Percentiles rank a stretch among this genome's conserved stretches.
Conservation (phyloP, 2,113 vertebrate species). For the Oryzias curvinotus region DNA sequence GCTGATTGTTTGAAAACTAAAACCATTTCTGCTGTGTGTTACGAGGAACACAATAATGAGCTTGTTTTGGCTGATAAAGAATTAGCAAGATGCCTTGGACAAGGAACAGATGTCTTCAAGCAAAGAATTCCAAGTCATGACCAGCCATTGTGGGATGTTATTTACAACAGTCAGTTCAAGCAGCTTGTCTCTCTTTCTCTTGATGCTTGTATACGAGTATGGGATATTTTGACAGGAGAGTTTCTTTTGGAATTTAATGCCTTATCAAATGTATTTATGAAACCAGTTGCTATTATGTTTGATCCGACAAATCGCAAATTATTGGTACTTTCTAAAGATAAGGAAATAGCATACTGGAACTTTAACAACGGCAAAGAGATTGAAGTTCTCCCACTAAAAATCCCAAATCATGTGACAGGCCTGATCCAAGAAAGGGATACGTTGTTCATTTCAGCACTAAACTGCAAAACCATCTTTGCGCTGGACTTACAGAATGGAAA, state of each 20-base stretch:
- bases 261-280: not conserved
- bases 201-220: slow-evolving; percentile 17
- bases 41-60: slow-evolving; percentile 35
- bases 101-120: slow-evolving; percentile 27
- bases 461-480: slow-evolving; percentile 11
- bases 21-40: slow-evolving; percentile 1
- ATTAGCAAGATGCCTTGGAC: slow-evolving; percentile 19
- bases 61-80: slow-evolving; percentile 17
- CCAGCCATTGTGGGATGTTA: slow-evolving; percentile 3
- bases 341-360: slow-evolving; percentile 31
- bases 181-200: slow-evolving; percentile 25
- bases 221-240: slow-evolving; percentile 20
- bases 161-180: slow-evolving; percentile 27
- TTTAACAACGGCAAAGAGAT: slow-evolving; percentile 17
- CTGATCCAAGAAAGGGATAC: not conserved
- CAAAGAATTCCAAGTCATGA: not conserved
- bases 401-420: slow-evolving; percentile 3
- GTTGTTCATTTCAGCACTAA: slow-evolving; percentile 2
- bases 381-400: rapidly evolving
- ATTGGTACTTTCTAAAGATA: not conserved
- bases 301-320: slow-evolving; percentile 4
- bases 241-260: slow-evolving; percentile 1
- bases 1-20: rapidly evolving
- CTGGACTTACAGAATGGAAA: not conserved
- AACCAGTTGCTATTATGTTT: slow-evolving; percentile 8